These are phyloP conservation scores for Drosophila sp. DNA, from an alignment of 1,140 invertebrate genomes.

Conservation along the genomic window DNA sequence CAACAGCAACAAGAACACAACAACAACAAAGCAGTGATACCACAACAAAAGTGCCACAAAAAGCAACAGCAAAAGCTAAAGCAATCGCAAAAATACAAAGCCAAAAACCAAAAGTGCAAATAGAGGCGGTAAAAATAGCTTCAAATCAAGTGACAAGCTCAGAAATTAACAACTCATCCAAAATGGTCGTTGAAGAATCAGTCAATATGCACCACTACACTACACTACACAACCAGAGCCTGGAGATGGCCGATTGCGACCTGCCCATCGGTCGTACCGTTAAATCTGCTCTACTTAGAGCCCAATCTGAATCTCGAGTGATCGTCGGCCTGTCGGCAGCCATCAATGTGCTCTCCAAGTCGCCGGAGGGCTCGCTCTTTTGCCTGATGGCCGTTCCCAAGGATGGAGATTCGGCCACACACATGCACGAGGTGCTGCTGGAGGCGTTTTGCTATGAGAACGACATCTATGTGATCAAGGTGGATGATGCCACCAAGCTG, in stretches of 20 bases:
- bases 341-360: conserved; percentile 87
- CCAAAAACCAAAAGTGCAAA: conserved; percentile 52
- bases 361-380: conserved; percentile 87
- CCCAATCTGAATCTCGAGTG: conserved; percentile 86
- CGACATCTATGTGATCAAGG: conserved; percentile 89
- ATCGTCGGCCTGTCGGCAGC: conserved; percentile 87
- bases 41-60: conserved; percentile 22
- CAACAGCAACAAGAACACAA: conserved; percentile 31
- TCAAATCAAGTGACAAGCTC: conserved; percentile 53
- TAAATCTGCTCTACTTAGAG: conserved; percentile 86
- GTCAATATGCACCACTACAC: conserved; percentile 62
- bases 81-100: conserved; percentile 19
- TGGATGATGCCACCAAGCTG: conserved; percentile 86
- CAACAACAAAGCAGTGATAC: conserved; percentile 49
- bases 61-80: conserved; percentile 23
- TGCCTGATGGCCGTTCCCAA: conserved; percentile 87
- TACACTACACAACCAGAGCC: conserved; percentile 35
- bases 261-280: conserved; percentile 85
- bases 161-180: conserved; percentile 58
- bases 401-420: conserved; percentile 87
- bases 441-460: conserved; percentile 90
- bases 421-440: conserved; percentile 89
- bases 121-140: conserved; percentile 56
- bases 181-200: conserved; percentile 82
- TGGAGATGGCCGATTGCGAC: conserved; percentile 65